Evolutionary conservation across 64 coral and sea anemone genomes (phyloP).

Genomic region (Montipora efflorescens): DNA sequence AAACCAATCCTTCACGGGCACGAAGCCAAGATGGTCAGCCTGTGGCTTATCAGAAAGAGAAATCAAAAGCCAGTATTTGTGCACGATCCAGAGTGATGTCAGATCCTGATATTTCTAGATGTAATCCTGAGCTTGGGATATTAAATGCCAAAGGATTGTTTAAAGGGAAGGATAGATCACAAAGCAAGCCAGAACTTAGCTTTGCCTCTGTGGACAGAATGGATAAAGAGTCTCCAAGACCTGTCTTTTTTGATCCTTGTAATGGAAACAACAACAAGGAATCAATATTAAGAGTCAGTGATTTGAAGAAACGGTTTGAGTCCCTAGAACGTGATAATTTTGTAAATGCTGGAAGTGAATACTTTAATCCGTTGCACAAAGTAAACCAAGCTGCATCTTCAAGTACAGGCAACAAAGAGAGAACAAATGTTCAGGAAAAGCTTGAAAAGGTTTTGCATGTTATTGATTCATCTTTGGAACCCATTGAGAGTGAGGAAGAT

Average conservation of each 20-base stretch:
- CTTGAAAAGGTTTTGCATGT: neutral
- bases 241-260: constrained; percentile 14
- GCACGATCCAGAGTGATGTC: constrained; percentile 3
- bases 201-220: neutral
- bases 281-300: neutral
- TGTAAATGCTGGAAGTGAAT: neutral
- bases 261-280: neutral
- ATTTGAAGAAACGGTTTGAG: constrained; percentile 38
- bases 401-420: neutral
- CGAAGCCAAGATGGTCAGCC: constrained; percentile 31
- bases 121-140: neutral
- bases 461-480: neutral
- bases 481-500: neutral
- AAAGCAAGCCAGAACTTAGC: neutral
- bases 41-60: constrained; percentile 33
- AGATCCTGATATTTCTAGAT: constrained; percentile 10
- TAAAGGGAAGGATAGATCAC: neutral
- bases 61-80: neutral
- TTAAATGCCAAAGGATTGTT: constrained; percentile 54
- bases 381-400: neutral
- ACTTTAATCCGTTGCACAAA: constrained; percentile 34
- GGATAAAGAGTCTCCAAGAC: neutral
- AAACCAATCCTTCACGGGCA: neutral
- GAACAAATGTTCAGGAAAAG: neutral
- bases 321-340: neutral